Evolutionary conservation across 2,797 vertebrate genomes (phyloP).

Genomic region (Remorina albescens): DNA sequence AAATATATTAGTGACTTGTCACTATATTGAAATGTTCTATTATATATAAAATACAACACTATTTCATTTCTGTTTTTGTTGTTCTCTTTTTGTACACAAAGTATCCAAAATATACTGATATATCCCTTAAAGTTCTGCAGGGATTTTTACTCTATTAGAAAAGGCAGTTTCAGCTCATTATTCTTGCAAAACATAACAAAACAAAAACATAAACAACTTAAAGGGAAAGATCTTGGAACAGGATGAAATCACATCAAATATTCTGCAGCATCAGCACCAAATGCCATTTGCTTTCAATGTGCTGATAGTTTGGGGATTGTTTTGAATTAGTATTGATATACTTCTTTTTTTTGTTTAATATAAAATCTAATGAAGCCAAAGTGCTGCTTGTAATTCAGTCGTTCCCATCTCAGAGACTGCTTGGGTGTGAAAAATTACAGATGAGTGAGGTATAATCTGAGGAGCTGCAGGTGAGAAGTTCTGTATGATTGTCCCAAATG

Average conservation of each 20-base stretch:
- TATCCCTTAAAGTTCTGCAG: slow-evolving; percentile 82
- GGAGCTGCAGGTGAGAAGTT: slow-evolving; percentile 35
- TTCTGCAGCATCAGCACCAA: slow-evolving; percentile 57
- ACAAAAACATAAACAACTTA: slow-evolving; percentile 62
- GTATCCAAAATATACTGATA: slow-evolving; percentile 88
- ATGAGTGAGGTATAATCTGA: slow-evolving; percentile 70
- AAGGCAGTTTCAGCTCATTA: slow-evolving; percentile 87
- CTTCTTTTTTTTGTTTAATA: background rate
- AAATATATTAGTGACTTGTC: slow-evolving; percentile 98
- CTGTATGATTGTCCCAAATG: slow-evolving; percentile 51
- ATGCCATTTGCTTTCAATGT: slow-evolving; percentile 63
- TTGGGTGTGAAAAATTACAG: slow-evolving; percentile 50
- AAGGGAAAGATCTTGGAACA: slow-evolving; percentile 68
- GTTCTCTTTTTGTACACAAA: slow-evolving; percentile 87
- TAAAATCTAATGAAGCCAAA: slow-evolving; percentile 73
- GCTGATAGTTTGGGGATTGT: slow-evolving; percentile 71
- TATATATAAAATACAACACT: slow-evolving; percentile 97
- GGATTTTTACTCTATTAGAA: slow-evolving; percentile 80
- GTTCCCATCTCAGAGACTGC: slow-evolving; percentile 71
- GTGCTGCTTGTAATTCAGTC: slow-evolving; percentile 83
- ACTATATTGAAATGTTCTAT: slow-evolving; percentile 96
- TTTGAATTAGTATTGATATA: slow-evolving; percentile 62
- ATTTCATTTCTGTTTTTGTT: slow-evolving; percentile 85
- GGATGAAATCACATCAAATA: slow-evolving; percentile 69
- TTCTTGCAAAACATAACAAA: slow-evolving; percentile 74